Evolutionary conservation across 1,140 invertebrate species (phyloP), one percentile per base, ranked within the genome.

Genomic region (Drosophila prosaltans): DNA sequence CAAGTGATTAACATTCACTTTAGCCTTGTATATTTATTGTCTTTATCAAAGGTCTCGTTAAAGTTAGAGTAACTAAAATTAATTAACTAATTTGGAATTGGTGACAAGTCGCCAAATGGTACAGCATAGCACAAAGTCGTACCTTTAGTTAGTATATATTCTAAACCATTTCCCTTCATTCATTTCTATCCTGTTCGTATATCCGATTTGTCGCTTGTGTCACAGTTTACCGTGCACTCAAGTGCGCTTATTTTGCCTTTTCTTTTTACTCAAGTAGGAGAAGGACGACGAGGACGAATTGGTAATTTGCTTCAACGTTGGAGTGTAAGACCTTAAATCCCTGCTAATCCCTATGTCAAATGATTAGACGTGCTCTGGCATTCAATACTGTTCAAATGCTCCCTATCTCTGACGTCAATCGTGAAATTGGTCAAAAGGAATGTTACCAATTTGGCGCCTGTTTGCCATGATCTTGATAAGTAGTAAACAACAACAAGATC

Each of bases 201-300:
- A 51, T 51, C 45, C 21, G 6, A 26, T 51, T 51, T 40, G 6
- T 5, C 6, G 32, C 6, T 6, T 36, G 32, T 36, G 32, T 9
- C 9, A 11, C 10, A 40, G 39, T 40, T 40, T 51, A 16, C 45
- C 24, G 21, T 48, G 55, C 67, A 26, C 55, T 70, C 39, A 72
- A 72, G 69, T 72, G 55, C 32, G 67, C 67, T 71, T 71, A 71
- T 7, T 36, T 36, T 36, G 32, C 6, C 32, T 36, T 36, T 36
- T 36, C 6, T 36, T 36, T 36, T 36, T 36, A 4, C 6, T 36
- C 32, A 36, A 36, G 32, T 0, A 36, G 32, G 32, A 36, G 1
- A 30, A 16, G 16, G 28, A 30, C 28, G 28, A 36, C 69, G 32
- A 43, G 16, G 16, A 21, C 69, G 45, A 36, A 67, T 59, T 55